These are phyloP conservation scores for Liodrosophila aerea DNA, from an alignment of 2,888 invertebrate genomes.

Conservation along the genomic window DNA sequence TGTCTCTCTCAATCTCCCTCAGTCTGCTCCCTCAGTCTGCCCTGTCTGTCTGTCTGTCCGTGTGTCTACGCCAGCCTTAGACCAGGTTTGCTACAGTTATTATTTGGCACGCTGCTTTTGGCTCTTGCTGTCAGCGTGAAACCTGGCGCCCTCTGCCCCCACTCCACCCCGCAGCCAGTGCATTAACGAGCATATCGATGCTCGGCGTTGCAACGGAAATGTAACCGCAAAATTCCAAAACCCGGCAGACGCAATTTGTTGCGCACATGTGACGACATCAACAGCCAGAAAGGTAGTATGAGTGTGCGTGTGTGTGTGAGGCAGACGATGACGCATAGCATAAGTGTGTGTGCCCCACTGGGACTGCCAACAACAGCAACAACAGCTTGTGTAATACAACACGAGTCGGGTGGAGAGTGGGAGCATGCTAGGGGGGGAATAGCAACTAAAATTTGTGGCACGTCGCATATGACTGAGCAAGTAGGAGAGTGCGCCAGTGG, in stretches of 20 bases:
- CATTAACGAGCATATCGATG: constrained; percentile 36
- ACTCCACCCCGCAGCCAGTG: background rate
- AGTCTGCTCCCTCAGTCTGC: background rate
- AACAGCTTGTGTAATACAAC: constrained; percentile 67
- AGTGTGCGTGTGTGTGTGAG: constrained; percentile 10
- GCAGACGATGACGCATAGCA: constrained; percentile 51
- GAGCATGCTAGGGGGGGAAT: background rate
- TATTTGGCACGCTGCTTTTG: constrained; percentile 40
- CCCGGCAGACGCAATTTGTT: constrained; percentile 75
- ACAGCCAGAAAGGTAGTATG: constrained; percentile 17
- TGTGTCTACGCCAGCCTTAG: constrained; percentile 12
- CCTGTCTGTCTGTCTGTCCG: constrained; percentile 4
- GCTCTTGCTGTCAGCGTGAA: constrained; percentile 56
- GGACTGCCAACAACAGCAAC: background rate
- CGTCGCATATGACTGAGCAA: background rate
- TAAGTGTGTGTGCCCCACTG: too few species aligned
- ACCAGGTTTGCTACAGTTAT: constrained; percentile 34
- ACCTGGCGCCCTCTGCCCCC: constrained; percentile 1
- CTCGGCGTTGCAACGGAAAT: constrained; percentile 65
- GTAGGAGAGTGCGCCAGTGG: too few species aligned
- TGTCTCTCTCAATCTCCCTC: too few species aligned
- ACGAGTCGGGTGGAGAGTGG: constrained; percentile 26
- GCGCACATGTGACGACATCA: constrained; percentile 63
- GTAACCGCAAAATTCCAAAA: constrained; percentile 72
- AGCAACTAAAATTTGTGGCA: background rate